phyloP scores from a whole-genome alignment of 2,113 vertebrate species.

The Tupaia chinensis region DNA sequence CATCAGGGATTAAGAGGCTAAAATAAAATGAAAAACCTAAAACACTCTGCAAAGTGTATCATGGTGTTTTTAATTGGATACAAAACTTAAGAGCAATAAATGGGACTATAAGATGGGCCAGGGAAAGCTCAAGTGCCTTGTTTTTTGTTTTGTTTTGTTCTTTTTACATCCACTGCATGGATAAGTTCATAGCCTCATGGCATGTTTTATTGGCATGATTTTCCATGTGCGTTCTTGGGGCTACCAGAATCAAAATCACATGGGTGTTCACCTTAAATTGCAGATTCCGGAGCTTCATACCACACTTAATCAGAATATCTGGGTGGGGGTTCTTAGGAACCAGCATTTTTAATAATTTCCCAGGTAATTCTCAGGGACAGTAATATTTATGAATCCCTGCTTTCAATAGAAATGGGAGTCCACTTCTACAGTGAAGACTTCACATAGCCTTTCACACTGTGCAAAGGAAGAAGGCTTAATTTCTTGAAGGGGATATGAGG shows the following conservation, averaged over 20 bases:
- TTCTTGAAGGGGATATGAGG: neutral
- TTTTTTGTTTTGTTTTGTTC: neutral
- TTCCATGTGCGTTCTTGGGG: neutral
- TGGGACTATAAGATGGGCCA: neutral
- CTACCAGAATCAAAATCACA: neutral
- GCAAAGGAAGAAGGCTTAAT: neutral
- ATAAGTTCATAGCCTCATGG: neutral
- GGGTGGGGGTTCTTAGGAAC: neutral
- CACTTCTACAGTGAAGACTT: neutral
- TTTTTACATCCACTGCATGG: neutral
- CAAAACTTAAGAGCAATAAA: conserved; percentile 23
- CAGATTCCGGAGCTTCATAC: neutral
- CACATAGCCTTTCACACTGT: neutral
- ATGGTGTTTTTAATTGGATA: conserved; percentile 32
- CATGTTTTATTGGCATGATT: neutral
- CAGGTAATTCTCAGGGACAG: neutral
- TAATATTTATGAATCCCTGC: conserved; percentile 12
- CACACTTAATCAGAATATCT: conserved; percentile 4
- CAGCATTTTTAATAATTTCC: neutral
- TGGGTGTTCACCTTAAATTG: conserved; percentile 28
- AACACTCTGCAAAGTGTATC: conserved; percentile 2
- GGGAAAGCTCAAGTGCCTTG: neutral
- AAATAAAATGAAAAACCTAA: conserved; percentile 62
- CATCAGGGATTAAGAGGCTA: neutral
- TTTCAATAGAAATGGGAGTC: neutral